Evolutionary conservation across 1,140 invertebrate genomes (phyloP), one percentile per base, ranked within the genome.

Genomic region (Notospermus geniculatus): DNA sequence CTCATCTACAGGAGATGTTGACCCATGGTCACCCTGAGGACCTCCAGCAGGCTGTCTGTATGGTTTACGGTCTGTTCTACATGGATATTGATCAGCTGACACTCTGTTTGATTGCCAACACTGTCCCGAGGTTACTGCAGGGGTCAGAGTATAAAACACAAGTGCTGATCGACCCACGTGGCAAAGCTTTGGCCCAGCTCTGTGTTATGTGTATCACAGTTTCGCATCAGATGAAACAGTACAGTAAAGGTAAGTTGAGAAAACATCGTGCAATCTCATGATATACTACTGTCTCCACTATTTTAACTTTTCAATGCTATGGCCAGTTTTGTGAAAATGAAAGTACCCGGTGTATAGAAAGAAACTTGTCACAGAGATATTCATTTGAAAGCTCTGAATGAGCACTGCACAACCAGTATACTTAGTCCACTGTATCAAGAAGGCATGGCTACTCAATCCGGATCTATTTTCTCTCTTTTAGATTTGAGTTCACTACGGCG

Each of bases 81-180:
- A 85, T 95, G 52, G 90, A 95, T 73, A 91, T 95, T 69, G 89
- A 93, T 75, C 87, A 88, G 62, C 92, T 90, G 72, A 91, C 92
- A 1, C 82, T 90, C 63, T 88, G 91, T 64, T 81, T 97, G 5
- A 58, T 83, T 5, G 57, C 74, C 2, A 71, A 78, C 59, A 76
- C 75, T n/a, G 52, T 83, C 4, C 81, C 81, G 1, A 65, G 65
- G 36, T 71, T 81, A 27, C 66, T 84, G 5, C 67, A 79, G 41
- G 41, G 27, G 23, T 67, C 71, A 2, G 57, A 66, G 2, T 55
- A 68, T 28, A 66, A 69, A 43, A 58, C 63, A 9, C 62, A 70
- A 27, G 19, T 75, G 22, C 63, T 84, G n/a, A 75, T 72, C 11
- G 80, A 84, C 62, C 82, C 83, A 1, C 68, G 74, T 28, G 78